Conservation (phyloP, 1,140 invertebrate genomes). For the Drosophila prosaltans region DNA sequence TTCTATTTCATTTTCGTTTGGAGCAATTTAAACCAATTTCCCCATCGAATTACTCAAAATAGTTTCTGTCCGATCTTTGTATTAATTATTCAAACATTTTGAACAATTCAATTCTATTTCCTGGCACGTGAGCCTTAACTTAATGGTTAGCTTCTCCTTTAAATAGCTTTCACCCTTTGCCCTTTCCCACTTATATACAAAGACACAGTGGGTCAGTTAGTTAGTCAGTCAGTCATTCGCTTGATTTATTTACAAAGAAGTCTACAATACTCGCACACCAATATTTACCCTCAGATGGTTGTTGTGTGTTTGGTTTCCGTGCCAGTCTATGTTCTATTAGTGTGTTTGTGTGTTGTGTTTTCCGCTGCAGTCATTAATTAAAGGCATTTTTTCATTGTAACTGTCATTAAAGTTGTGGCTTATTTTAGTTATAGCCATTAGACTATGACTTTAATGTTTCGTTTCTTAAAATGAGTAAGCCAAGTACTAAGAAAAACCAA, state of each 20-base stretch:
- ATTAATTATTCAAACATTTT: slow-evolving; percentile 1
- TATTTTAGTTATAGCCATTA: slow-evolving; percentile 8
- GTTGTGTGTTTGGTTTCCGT: background rate
- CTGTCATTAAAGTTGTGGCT: slow-evolving; percentile 22
- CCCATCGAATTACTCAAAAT: background rate
- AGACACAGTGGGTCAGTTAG: background rate
- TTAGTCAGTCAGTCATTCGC: background rate
- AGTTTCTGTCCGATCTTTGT: background rate
- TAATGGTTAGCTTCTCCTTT: slow-evolving; percentile 13
- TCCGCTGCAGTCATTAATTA: slow-evolving; percentile 17
- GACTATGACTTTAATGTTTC: background rate
- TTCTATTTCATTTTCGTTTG: background rate
- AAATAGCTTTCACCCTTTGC: slow-evolving; percentile 21
- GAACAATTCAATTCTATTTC: slow-evolving; percentile 13
- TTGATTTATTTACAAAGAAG: slow-evolving; percentile 23
- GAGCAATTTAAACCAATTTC: background rate
- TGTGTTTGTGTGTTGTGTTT: slow-evolving; percentile 3
- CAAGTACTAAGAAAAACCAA: background rate
- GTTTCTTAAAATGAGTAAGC: background rate
- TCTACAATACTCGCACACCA: background rate
- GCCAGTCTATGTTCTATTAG: background rate
- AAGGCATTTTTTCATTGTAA: slow-evolving; percentile 19
- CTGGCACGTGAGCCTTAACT: slow-evolving; percentile 4
- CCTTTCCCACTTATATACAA: background rate
- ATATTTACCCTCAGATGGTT: slow-evolving; percentile 11